Conservation (phyloP, 2,113 vertebrate species). For the Saguinus midas region DNA sequence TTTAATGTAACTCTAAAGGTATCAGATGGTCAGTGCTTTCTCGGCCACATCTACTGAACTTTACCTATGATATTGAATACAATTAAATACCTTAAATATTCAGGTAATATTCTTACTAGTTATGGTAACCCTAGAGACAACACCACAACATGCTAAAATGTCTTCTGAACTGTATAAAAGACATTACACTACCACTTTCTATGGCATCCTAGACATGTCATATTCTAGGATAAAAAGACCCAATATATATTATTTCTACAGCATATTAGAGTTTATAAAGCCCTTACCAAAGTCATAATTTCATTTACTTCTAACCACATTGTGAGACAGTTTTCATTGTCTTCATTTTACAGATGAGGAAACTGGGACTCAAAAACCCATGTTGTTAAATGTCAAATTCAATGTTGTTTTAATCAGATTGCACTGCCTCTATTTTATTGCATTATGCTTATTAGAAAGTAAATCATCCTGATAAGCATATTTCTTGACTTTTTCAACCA, state of each 20-base stretch:
- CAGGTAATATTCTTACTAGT: neutral
- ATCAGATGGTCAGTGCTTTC: neutral
- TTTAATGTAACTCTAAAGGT: neutral
- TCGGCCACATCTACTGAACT: neutral
- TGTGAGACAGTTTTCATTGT: neutral
- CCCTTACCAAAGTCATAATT: neutral
- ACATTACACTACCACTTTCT: neutral
- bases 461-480: neutral
- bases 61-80: neutral
- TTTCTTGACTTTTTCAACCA: neutral
- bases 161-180: neutral
- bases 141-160: neutral
- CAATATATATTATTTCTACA: neutral
- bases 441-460: constrained; percentile 6
- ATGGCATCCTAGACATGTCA: too few species aligned
- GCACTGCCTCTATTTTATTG: neutral
- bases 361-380: neutral
- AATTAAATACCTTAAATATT: neutral
- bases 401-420: neutral
- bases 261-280: neutral
- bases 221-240: too few species aligned
- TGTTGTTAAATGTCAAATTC: neutral
- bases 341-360: neutral
- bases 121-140: neutral
- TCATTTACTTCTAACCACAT: neutral